A percentile compares a stretch with the other conserved stretches of the same genome.
These are phyloP conservation scores for Leptopilina drosophilae DNA, from an alignment of 2,888 invertebrate species.

Conservation along the genomic window DNA sequence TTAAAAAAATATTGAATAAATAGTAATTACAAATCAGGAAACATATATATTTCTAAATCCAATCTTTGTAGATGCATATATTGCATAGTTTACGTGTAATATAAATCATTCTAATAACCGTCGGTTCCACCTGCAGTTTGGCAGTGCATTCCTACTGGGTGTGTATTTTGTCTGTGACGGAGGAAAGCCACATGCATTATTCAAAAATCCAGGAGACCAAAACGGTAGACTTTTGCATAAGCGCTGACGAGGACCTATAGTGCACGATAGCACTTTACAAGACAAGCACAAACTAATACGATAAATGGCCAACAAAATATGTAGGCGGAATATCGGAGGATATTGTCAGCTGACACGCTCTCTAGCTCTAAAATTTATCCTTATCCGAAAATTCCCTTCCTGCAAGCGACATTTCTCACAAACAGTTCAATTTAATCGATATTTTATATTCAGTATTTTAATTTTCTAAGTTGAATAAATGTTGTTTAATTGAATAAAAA, in stretches of 20 bases:
- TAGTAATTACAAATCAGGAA: too few species aligned
- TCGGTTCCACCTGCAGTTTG: conserved; percentile 72
- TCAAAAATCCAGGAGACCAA: conserved; percentile 64
- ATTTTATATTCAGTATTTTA: too few species aligned
- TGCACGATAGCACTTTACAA: conserved; percentile 29
- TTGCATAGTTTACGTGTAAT: conserved; percentile 45
- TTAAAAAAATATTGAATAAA: too few species aligned
- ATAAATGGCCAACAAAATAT: conserved; percentile 39
- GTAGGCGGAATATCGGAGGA: conserved; percentile 34
- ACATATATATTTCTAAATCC: too few species aligned
- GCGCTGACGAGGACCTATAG: conserved; percentile 62
- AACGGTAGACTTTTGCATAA: conserved; percentile 65
- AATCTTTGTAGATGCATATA: too few species aligned
- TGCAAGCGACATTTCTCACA: not conserved
- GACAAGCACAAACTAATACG: conserved; percentile 27
- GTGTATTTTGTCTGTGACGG: conserved; percentile 64
- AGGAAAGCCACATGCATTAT: conserved; percentile 72
- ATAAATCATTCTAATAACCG: conserved; percentile 74
- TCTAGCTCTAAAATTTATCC: not conserved
- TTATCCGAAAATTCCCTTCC: not conserved
- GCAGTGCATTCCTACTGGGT: conserved; percentile 60
- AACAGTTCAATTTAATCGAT: too few species aligned
- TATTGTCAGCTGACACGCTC: conserved; percentile 28
- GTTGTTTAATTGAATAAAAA: too few species aligned
- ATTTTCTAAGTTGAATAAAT: too few species aligned